phyloP scores from a whole-genome alignment of 2,888 invertebrate genomes.

The Andrena dorsata region DNA sequence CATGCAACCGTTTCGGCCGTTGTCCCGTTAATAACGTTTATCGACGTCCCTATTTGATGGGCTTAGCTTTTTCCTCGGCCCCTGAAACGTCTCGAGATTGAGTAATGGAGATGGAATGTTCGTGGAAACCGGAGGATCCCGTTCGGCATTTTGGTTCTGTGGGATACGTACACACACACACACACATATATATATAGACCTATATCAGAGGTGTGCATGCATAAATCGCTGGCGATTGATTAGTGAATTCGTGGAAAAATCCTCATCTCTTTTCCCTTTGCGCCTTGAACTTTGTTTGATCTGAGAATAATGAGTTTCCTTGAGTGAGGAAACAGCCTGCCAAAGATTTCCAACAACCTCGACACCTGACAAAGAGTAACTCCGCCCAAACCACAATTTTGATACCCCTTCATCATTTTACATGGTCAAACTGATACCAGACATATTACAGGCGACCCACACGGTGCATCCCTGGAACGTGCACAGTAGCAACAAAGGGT shows the following conservation, averaged over 20 bases:
- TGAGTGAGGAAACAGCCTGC: not conserved
- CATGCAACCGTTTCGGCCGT: conserved; percentile 8
- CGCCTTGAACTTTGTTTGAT: not conserved
- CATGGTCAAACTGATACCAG: not conserved
- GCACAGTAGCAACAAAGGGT: not conserved
- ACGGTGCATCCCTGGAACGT: not conserved
- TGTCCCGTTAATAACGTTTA: conserved; percentile 18
- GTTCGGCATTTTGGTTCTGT: not conserved
- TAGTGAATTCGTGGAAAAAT: too few relatives aligned
- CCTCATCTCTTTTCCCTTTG: not conserved
- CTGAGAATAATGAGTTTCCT: not conserved
- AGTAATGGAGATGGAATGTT: conserved; percentile 18
- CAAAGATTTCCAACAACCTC: too few relatives aligned
- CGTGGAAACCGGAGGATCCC: not conserved
- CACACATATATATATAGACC: too few relatives aligned
- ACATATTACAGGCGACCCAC: not conserved
- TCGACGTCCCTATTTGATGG: conserved; percentile 2
- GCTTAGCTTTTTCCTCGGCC: not conserved
- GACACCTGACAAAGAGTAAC: too few relatives aligned
- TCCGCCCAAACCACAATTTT: too few relatives aligned
- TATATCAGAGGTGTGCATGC: not conserved
- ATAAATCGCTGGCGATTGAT: not conserved
- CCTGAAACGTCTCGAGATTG: not conserved
- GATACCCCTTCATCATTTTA: not conserved
- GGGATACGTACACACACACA: not conserved